A percentile compares a stretch with the other conserved stretches of the same genome.
phyloP scores from a whole-genome alignment of 30 jellyfish, hydroid and myxozoan species.

The Hydractinia echinata region DNA sequence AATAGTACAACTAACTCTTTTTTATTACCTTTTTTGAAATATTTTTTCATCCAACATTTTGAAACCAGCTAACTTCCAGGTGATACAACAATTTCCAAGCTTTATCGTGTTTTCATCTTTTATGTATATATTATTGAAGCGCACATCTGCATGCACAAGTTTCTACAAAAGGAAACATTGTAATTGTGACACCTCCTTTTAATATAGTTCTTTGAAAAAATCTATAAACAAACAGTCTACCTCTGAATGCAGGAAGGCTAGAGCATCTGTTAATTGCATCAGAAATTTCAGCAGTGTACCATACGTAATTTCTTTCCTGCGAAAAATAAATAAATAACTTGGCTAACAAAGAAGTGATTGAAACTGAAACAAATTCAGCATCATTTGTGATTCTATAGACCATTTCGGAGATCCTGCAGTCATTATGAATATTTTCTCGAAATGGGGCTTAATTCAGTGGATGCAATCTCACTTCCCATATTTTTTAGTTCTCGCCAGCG shows the following conservation, averaged over 20 bases:
- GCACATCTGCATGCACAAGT: constrained; percentile 29
- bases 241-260: constrained; percentile 24
- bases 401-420: too few relatives aligned
- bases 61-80: constrained; percentile 30
- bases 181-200: not conserved
- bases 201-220: too few relatives aligned
- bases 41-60: constrained; percentile 16
- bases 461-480: too few relatives aligned
- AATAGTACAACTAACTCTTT: not conserved
- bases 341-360: not conserved
- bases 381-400: too few relatives aligned
- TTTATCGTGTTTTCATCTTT: constrained; percentile 21
- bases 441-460: too few relatives aligned
- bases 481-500: too few relatives aligned
- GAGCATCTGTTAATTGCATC: constrained; percentile 22
- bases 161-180: constrained; percentile 4
- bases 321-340: not conserved
- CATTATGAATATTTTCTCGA: too few relatives aligned
- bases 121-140: constrained; percentile 13
- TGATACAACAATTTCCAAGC: constrained; percentile 29
- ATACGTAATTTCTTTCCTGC: constrained; percentile 23
- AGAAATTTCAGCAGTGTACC: constrained; percentile 26
- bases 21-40: not conserved
- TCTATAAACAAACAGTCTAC: not conserved
- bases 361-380: not conserved